phyloP scores from a whole-genome alignment of 2,797 vertebrate genomes.

The Syngnathus acus region DNA sequence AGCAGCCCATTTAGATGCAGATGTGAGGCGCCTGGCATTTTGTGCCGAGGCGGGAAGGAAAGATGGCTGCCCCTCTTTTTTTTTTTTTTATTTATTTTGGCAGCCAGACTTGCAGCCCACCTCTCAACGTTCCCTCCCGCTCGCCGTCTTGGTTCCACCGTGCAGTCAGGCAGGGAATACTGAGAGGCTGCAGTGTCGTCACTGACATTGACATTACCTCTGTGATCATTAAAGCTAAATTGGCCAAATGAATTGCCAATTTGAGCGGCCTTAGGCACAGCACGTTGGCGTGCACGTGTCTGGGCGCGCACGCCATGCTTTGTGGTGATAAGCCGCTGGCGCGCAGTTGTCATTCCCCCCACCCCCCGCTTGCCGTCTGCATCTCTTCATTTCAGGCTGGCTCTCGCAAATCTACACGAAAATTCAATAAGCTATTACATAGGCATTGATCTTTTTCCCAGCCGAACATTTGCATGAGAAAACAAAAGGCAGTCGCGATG shows the following conservation, averaged over 20 bases:
- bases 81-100: constrained; percentile 1
- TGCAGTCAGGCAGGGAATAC: constrained; percentile 39
- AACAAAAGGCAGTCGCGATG: constrained; percentile 20
- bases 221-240: constrained; percentile 66
- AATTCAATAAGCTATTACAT: constrained; percentile 66
- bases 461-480: constrained; percentile 63
- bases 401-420: constrained; percentile 43
- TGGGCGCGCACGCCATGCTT: constrained; percentile 27
- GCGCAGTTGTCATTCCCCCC: constrained; percentile 12
- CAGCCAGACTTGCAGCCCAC: constrained; percentile 14
- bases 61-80: constrained; percentile 14
- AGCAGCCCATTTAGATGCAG: constrained; percentile 57
- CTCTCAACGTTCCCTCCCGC: constrained; percentile 5
- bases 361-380: background rate
- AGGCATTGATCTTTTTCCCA: constrained; percentile 57
- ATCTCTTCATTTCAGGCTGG: constrained; percentile 47
- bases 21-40: constrained; percentile 38
- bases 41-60: constrained; percentile 25
- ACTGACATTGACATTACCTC: constrained; percentile 68
- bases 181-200: constrained; percentile 35
- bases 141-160: constrained; percentile 13
- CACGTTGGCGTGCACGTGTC: constrained; percentile 32
- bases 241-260: constrained; percentile 72
- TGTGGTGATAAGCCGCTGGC: constrained; percentile 17
- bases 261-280: constrained; percentile 61